These are phyloP conservation scores for Synanceia verrucosa DNA, from an alignment of 2,797 vertebrate genomes.

Conservation along the genomic window DNA sequence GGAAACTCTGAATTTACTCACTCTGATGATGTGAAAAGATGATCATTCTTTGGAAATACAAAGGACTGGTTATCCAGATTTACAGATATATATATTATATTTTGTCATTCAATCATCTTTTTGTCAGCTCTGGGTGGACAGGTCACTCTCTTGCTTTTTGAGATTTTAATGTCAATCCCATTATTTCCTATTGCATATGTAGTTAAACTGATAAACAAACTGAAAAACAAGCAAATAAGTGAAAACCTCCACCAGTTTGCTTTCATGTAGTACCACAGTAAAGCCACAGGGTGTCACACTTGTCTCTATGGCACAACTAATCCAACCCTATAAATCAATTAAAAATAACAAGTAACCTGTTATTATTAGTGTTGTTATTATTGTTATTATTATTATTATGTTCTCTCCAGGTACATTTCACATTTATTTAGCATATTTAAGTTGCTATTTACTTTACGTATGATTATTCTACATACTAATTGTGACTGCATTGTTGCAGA, in stretches of 20 bases:
- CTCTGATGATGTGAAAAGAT: neutral
- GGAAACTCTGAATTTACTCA: neutral
- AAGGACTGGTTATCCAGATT: neutral
- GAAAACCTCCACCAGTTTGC: neutral
- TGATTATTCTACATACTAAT: neutral
- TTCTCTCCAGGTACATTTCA: neutral
- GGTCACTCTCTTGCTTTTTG: neutral
- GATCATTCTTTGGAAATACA: neutral
- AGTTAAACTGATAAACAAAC: neutral
- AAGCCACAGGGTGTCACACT: slow-evolving; percentile 58
- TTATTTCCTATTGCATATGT: neutral
- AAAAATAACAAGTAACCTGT: no score
- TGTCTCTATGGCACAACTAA: neutral
- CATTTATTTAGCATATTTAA: neutral
- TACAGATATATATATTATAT: no score
- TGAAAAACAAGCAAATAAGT: neutral
- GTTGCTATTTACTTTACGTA: neutral
- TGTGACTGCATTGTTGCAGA: neutral
- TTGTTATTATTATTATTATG: no score
- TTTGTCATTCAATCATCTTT: neutral
- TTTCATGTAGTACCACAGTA: slow-evolving; percentile 21
- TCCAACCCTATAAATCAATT: neutral
- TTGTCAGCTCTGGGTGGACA: neutral
- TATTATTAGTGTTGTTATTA: no score
- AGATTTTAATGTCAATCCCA: neutral